Evolutionary conservation across 2,888 invertebrate genomes (phyloP).

Genomic region (Microdon myrmicae): DNA sequence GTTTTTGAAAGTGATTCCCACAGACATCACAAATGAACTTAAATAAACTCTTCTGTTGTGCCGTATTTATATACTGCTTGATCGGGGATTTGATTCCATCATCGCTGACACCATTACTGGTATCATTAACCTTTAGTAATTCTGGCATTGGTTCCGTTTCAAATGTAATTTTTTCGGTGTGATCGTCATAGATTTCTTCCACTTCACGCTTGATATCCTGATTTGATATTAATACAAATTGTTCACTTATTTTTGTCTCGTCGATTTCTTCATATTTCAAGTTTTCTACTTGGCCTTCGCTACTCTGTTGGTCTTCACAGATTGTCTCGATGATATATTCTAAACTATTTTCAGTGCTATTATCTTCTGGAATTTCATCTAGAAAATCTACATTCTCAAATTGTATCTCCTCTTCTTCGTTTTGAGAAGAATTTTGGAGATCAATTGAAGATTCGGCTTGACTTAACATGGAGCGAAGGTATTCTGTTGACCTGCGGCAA

Average conservation of each 20-base stretch:
- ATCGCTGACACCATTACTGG: slow-evolving; percentile 11
- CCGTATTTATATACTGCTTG: slow-evolving; percentile 6
- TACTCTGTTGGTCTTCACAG: no score
- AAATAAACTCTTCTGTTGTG: not conserved
- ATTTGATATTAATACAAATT: slow-evolving; percentile 25
- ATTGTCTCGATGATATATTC: no score
- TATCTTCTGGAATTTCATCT: not conserved
- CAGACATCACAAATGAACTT: slow-evolving; percentile 53
- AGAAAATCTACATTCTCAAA: slow-evolving; percentile 40
- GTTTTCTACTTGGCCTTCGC: slow-evolving; percentile 6
- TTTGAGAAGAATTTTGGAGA: no score
- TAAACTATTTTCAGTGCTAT: no score
- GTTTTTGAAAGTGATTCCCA: slow-evolving; percentile 54
- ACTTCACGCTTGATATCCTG: slow-evolving; percentile 37
- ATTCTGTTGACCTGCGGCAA: slow-evolving; percentile 33
- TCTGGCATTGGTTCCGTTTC: no score
- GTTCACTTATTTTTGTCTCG: slow-evolving; percentile 34
- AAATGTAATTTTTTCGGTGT: no score
- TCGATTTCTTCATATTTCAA: slow-evolving; percentile 20
- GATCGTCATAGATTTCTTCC: slow-evolving; percentile 5
- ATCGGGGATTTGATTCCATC: slow-evolving; percentile 22
- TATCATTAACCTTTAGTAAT: no score
- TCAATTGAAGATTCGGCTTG: slow-evolving; percentile 36
- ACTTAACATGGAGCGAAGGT: slow-evolving; percentile 26
- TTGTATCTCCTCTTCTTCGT: slow-evolving; percentile 2